A percentile compares a stretch with the other conserved stretches of the same genome.
phyloP scores from a whole-genome alignment of 2,797 vertebrate species.

The Nothura maculosa region DNA sequence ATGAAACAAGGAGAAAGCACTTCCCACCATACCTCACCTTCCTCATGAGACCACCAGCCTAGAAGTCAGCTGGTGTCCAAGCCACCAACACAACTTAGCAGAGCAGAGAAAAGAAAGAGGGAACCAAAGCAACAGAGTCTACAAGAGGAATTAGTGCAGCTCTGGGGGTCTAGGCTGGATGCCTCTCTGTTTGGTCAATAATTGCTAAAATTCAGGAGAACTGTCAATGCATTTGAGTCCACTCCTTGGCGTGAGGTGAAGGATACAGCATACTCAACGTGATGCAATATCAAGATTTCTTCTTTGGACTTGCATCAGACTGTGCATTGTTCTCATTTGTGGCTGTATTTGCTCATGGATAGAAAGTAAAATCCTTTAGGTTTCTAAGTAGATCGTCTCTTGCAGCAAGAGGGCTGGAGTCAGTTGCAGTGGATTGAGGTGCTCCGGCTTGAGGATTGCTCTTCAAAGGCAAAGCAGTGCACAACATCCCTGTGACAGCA shows the following conservation, averaged over 20 bases:
- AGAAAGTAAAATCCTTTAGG: background rate
- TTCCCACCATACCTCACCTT: background rate
- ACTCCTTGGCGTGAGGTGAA: background rate
- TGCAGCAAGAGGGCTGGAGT: background rate
- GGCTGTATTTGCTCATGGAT: background rate
- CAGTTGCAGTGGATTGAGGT: background rate
- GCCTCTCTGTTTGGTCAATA: too few species aligned
- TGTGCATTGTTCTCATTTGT: background rate
- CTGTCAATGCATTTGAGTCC: background rate
- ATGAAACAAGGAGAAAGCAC: background rate
- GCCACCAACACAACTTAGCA: background rate
- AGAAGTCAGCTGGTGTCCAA: background rate
- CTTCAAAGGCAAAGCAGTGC: background rate
- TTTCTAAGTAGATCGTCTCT: background rate
- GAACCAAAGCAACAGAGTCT: background rate
- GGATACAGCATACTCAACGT: fast-evolving
- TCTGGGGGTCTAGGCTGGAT: background rate
- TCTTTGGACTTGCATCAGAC: background rate
- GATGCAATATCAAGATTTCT: conserved; percentile 9
- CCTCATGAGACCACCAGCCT: background rate
- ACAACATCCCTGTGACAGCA: background rate
- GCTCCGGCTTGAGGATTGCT: background rate
- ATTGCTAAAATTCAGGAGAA: too few species aligned
- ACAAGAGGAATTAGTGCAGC: background rate
- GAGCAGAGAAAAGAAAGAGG: background rate